Percentiles rank a stretch among this genome's conserved stretches.
Evolutionary conservation across 2,113 vertebrate genomes (phyloP).

Genomic region (Malurus alboscapulatus): DNA sequence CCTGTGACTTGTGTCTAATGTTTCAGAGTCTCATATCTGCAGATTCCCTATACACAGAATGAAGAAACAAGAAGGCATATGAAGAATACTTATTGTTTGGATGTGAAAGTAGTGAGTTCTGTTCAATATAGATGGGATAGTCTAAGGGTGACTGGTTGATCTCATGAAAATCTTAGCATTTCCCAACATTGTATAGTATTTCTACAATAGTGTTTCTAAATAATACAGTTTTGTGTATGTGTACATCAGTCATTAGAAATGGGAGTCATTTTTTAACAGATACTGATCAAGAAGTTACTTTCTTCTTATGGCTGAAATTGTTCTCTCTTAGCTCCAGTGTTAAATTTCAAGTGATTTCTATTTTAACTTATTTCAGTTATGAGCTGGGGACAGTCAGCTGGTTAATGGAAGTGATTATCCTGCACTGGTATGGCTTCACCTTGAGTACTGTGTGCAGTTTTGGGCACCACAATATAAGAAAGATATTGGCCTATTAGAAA

Average conservation of each 20-base stretch:
- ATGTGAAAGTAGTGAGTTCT: neutral
- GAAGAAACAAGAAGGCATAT: neutral
- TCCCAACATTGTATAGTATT: neutral
- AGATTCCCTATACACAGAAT: rapidly evolving
- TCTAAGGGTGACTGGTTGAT: neutral
- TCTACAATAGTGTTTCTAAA: neutral
- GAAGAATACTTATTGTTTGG: neutral
- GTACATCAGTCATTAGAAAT: neutral
- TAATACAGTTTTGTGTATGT: neutral
- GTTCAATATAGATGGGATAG: neutral
- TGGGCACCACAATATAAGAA: neutral
- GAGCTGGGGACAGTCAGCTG: neutral
- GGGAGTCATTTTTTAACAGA: neutral
- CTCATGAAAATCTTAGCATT: neutral
- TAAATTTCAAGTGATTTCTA: neutral
- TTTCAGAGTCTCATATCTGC: neutral
- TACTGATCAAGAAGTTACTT: neutral
- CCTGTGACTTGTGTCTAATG: neutral
- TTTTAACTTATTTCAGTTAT: neutral
- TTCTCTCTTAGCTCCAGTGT: neutral
- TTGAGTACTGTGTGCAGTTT: neutral
- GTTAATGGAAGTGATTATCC: neutral
- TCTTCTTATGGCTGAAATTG: neutral
- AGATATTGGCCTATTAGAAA: neutral
- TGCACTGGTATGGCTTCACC: neutral